Percentiles rank a stretch among this genome's conserved stretches.
Conservation (phyloP, 2,888 invertebrate species). For the Polymixis flavicincta region DNA sequence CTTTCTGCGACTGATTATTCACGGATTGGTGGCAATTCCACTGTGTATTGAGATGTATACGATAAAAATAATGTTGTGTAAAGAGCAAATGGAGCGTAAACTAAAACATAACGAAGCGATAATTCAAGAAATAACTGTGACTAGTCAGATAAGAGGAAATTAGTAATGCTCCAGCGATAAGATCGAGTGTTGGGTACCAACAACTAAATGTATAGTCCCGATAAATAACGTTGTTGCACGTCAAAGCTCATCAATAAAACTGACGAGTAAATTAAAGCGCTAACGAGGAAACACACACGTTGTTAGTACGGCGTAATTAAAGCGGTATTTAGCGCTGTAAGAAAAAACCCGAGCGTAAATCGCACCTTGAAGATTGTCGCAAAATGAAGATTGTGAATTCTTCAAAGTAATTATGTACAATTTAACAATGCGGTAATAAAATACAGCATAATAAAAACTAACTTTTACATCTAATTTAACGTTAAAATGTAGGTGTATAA, state of each 20-base stretch:
- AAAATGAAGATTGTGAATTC: constrained; percentile 48
- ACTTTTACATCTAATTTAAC: too few relatives aligned
- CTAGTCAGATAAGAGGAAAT: constrained; percentile 64
- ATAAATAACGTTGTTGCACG: constrained; percentile 46
- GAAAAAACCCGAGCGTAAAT: constrained; percentile 65
- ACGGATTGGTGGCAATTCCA: constrained; percentile 20
- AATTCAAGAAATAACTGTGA: constrained; percentile 62
- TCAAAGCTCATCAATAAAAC: constrained; percentile 68
- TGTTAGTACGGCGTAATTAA: constrained; percentile 65
- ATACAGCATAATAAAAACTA: constrained; percentile 5
- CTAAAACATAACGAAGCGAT: constrained; percentile 64
- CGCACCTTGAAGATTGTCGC: constrained; percentile 49
- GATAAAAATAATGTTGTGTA: constrained; percentile 44
- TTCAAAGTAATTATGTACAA: constrained; percentile 37
- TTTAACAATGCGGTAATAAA: constrained; percentile 24
- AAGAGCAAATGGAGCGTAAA: constrained; percentile 56
- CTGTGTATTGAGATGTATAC: constrained; percentile 16
- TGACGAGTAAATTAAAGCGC: constrained; percentile 63
- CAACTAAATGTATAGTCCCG: constrained; percentile 21
- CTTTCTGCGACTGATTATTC: constrained; percentile 29
- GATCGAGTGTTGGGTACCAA: constrained; percentile 35
- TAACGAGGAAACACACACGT: constrained; percentile 63
- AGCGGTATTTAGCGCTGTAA: constrained; percentile 52
- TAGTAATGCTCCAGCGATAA: constrained; percentile 63
- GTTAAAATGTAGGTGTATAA: neutral